Evolutionary conservation across 2,113 vertebrate genomes (phyloP), one percentile per base, ranked within the genome.

Genomic region (Alexandromys fortis): DNA sequence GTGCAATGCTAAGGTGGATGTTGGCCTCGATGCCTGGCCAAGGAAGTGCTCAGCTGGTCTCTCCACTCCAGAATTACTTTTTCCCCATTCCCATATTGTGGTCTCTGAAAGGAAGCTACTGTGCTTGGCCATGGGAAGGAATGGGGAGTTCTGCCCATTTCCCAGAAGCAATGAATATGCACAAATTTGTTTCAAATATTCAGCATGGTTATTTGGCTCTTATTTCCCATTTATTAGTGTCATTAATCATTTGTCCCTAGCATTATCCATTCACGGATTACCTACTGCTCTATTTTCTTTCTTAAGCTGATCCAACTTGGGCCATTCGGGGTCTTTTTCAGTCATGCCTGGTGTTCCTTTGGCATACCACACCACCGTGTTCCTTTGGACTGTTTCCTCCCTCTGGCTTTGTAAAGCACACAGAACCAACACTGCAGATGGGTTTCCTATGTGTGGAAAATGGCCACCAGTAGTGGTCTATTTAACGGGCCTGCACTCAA

Each of bases 361-460:
- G 42, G 49, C 33, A 70, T 26, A 7, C 3, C 35, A 12, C 52
- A 47, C 5, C 13, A 14, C 7, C n/a, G 19, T 1, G 24, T 52
- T 63, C 58, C 7, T 67, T 93, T 70, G 22, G 70, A 75, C 42
- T 7, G 55, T 26, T 42, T 63, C 7, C 35, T 91, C 52, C 61
- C 55, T 82, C 86, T 73, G 89, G 19, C 38, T 67, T 22, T 73
- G 5, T 6, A 42, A 73, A 30, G 61, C 35, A 67, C 76, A 67
- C 22, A 49, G n/a, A 78, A 49, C 22, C 79, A 24, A 7, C 16
- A 24, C 0, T 45, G 38, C 30, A 55, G 93, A 93, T 35, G 3
- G 88, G 55, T 73, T 94, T 97, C 98, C 87, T 72, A 86, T 90
- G 96, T 95, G 92, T 72, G 47, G 86, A 90, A 97, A 98, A 98